phyloP scores from a whole-genome alignment of 2,888 invertebrate species.

The Entomobrya proxima region DNA sequence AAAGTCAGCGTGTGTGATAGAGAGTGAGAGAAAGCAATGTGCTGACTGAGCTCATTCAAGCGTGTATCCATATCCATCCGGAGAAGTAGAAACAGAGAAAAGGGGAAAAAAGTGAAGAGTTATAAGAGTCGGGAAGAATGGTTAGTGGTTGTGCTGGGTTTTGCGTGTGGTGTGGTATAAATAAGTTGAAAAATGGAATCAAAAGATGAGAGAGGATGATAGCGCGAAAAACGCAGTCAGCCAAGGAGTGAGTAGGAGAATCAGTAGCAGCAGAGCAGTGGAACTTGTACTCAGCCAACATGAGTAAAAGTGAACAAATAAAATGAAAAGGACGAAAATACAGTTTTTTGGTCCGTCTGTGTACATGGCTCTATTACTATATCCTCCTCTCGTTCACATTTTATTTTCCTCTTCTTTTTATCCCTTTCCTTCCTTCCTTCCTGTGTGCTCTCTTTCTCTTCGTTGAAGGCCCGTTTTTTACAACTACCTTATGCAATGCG shows the following conservation, averaged over 20 bases:
- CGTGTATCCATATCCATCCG: conserved; percentile 46
- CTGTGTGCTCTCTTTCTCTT: background rate
- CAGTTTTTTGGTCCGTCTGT: background rate
- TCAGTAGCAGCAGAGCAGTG: background rate
- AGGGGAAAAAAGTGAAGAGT: no score
- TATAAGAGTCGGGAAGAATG: background rate
- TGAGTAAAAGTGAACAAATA: conserved; percentile 43
- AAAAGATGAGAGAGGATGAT: conserved; percentile 32
- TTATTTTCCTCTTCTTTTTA: conserved; percentile 31
- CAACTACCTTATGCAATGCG: background rate
- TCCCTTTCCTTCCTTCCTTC: conserved; percentile 42
- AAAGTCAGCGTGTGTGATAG: background rate
- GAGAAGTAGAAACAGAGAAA: background rate
- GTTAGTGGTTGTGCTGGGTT: background rate
- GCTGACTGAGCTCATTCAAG: conserved; percentile 58
- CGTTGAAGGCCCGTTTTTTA: background rate
- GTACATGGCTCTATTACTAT: conserved; percentile 17
- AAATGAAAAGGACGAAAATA: conserved; percentile 27
- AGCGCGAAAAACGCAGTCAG: conserved; percentile 15
- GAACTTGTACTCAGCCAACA: no score
- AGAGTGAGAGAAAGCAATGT: conserved; percentile 25
- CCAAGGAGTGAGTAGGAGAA: background rate
- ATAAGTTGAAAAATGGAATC: conserved; percentile 18
- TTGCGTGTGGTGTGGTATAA: conserved; percentile 37
- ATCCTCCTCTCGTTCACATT: conserved; percentile 24